Evolutionary conservation across 2,113 vertebrate species (phyloP).

Genomic region (Chinchilla lanigera): DNA sequence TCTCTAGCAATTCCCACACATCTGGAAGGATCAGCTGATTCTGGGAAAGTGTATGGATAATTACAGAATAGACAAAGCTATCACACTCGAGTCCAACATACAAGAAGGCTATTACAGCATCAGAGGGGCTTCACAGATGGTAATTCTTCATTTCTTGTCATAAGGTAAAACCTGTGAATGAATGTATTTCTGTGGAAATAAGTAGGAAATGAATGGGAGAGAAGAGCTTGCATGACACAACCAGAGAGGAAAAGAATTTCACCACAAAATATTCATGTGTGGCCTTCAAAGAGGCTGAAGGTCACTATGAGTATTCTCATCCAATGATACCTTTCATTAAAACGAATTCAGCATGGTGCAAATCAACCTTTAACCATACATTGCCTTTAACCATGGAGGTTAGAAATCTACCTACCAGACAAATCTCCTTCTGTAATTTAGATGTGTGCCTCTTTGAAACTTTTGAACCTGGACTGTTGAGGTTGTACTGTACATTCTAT

Average conservation of each 20-base stretch:
- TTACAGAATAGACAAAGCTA: slow-evolving; percentile 56
- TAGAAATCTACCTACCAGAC: background rate
- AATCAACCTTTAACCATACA: background rate
- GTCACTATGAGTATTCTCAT: slow-evolving; percentile 19
- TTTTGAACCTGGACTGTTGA: background rate
- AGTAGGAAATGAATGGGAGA: slow-evolving; percentile 23
- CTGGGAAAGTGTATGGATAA: slow-evolving; percentile 67
- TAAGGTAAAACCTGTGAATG: slow-evolving; percentile 28
- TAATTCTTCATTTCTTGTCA: slow-evolving; percentile 6
- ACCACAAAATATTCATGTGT: background rate
- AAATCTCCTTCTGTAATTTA: slow-evolving; percentile 34
- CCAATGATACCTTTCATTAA: slow-evolving; percentile 1
- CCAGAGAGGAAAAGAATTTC: background rate
- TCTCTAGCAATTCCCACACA: slow-evolving; percentile 62
- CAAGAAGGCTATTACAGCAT: slow-evolving; percentile 67
- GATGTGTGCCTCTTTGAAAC: slow-evolving; percentile 40
- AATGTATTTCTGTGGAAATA: slow-evolving; percentile 30
- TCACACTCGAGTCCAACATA: slow-evolving; percentile 69
- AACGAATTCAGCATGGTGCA: background rate
- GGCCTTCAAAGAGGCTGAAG: slow-evolving; percentile 45
- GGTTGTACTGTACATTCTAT: background rate
- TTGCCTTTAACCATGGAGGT: background rate
- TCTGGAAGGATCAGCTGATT: slow-evolving; percentile 24
- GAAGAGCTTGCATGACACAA: slow-evolving; percentile 57
- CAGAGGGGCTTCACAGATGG: background rate